Percentiles rank a stretch among this genome's conserved stretches.
Evolutionary conservation across 2,113 vertebrate species (phyloP).

Genomic region (Hipposideros armiger): DNA sequence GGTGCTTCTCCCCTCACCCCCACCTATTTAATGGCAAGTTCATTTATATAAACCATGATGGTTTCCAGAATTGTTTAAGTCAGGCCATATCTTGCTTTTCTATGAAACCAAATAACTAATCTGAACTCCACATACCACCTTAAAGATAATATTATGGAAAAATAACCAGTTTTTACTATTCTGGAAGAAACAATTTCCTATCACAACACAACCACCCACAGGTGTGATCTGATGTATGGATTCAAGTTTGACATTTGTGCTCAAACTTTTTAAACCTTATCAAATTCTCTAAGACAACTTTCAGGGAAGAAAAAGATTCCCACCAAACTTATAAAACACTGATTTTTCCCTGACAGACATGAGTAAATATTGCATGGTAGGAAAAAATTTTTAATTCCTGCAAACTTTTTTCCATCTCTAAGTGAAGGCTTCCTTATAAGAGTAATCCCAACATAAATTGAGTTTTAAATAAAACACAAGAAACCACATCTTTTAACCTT

Average conservation of each 20-base stretch:
- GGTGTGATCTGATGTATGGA: neutral
- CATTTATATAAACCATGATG: conserved; percentile 22
- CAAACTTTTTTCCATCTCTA: neutral
- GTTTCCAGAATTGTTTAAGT: conserved; percentile 6
- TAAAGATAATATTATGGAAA: conserved; percentile 52
- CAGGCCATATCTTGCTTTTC: conserved; percentile 10
- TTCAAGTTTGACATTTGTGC: conserved; percentile 45
- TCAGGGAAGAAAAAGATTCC: conserved; percentile 4
- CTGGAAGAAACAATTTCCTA: neutral
- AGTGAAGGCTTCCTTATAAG: neutral
- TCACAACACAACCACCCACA: neutral
- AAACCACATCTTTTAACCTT: conserved; percentile 40
- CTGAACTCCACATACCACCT: neutral
- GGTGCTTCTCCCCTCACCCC: neutral
- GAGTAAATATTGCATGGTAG: neutral
- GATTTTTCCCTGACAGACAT: neutral
- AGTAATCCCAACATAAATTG: neutral
- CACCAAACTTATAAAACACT: conserved; percentile 12
- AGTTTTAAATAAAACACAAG: conserved; percentile 30
- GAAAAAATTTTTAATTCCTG: neutral
- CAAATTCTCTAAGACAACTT: conserved; percentile 39
- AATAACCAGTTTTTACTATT: conserved; percentile 4
- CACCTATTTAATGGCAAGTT: neutral
- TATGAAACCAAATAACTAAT: conserved; percentile 26
- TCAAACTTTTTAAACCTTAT: conserved; percentile 60